phyloP scores from a whole-genome alignment of 2,888 invertebrate genomes.

The Sinopyrophorus schimmeli region DNA sequence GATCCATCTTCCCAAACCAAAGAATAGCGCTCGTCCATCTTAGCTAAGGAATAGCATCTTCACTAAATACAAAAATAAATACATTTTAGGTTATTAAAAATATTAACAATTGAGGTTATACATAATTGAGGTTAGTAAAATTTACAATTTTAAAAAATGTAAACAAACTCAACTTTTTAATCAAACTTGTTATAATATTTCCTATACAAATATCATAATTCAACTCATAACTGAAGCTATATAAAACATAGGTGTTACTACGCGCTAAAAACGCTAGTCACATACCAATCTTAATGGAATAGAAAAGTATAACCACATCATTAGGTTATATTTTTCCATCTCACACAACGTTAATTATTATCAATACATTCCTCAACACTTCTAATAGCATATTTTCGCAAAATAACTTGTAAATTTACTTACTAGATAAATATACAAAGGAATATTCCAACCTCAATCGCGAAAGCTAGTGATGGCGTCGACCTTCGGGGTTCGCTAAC shows the following conservation, averaged over 20 bases:
- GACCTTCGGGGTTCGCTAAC: slow-evolving; percentile 44
- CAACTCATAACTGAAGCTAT: no score
- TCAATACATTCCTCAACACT: no score
- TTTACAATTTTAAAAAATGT: slow-evolving; percentile 52
- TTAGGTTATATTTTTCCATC: slow-evolving; percentile 35
- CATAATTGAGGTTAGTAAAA: slow-evolving; percentile 54
- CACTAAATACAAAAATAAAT: slow-evolving; percentile 12
- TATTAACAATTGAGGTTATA: slow-evolving; percentile 57
- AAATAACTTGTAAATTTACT: slow-evolving; percentile 40
- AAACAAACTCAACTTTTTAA: slow-evolving; percentile 48
- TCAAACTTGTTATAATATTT: slow-evolving; percentile 6
- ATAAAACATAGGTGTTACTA: slow-evolving; percentile 35
- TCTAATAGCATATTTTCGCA: no score
- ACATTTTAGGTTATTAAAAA: slow-evolving; percentile 46
- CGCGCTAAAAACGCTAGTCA: slow-evolving; percentile 47
- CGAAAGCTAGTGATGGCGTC: slow-evolving; percentile 48
- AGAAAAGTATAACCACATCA: slow-evolving; percentile 51
- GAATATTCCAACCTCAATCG: slow-evolving; percentile 54
- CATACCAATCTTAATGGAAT: slow-evolving; percentile 44
- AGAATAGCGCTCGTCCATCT: slow-evolving; percentile 52
- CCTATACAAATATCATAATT: no score
- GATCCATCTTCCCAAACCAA: slow-evolving; percentile 53
- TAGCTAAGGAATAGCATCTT: background rate
- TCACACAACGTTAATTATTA: no score
- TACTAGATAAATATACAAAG: slow-evolving; percentile 45